Base-by-base conservation (phyloP, 2,113 vertebrate genomes). In the Coreoperca whiteheadi region DNA sequence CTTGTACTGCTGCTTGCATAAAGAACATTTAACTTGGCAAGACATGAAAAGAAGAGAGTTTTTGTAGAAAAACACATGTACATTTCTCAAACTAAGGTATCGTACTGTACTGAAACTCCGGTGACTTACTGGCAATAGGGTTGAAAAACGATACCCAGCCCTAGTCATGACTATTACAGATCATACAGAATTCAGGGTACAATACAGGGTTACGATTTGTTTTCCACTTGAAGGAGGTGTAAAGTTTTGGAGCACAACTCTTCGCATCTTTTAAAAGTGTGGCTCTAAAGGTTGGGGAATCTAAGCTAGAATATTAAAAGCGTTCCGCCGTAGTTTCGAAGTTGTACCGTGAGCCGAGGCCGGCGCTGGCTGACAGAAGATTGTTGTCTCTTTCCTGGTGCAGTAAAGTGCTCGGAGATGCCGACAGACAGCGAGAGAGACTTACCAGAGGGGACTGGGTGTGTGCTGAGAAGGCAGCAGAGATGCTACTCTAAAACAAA, bases 331-430 rank as follows among this genome's bases (percentile, higher is more conserved):
- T 32, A 25, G 25, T 25, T 50, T 51, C 12, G 6, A 37, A 30
- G 43, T 57, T 81, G 66, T 32, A 51, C 15, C 20, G 8, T 10
- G 51, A 82, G 43, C 9, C 8, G 60, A 85, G 48, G 74, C 83
- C n/a, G 83, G 56, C 50, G 72, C 89, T 89, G 92, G 90, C 93
- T 81, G 88, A 90, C 79, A 2, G 34, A 57, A 43, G 88, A 93
- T 93, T 89, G 91, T 88, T 74, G 82, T 68, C 86, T 91, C 80
- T 43, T 83, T 85, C 92, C 81, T 81, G 81, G 9, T 90, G 88
- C 92, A 70, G 71, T 95, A 95, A 96, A 96, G 95, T 96, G 94
- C 95, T 94, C 86, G 90, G 91, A 94, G 93, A 93, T 82, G 88
- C 93, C 91, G 77, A 82, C 66, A 32, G 54, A 85, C 66, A 32